Percentiles rank a stretch among this genome's conserved stretches.
phyloP scores from a whole-genome alignment of 1,140 invertebrate genomes.

The Venturia canescens region DNA sequence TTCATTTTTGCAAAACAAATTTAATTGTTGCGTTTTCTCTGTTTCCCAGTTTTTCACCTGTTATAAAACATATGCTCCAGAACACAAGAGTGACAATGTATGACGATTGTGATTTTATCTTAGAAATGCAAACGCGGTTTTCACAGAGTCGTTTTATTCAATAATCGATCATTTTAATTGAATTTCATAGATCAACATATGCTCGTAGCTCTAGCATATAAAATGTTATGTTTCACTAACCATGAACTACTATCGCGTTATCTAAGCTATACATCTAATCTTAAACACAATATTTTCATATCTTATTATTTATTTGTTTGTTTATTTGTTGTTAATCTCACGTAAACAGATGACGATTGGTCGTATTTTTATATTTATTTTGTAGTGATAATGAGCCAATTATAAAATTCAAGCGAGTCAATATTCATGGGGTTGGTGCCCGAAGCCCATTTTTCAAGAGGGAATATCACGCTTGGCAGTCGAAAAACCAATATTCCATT shows the following conservation, averaged over 20 bases:
- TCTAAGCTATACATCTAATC: constrained; percentile 23
- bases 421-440: too few species aligned
- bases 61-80: background rate
- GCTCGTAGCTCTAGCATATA: constrained; percentile 18
- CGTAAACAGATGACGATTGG: background rate
- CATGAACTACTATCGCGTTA: background rate
- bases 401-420: constrained; percentile 47
- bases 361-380: background rate
- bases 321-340: constrained; percentile 14
- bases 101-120: background rate
- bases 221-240: constrained; percentile 23
- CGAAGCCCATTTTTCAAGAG: too few species aligned
- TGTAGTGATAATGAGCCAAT: constrained; percentile 3
- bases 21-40: background rate
- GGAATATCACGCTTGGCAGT: too few species aligned
- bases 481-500: too few species aligned
- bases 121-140: background rate
- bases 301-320: background rate
- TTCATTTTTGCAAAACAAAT: background rate
- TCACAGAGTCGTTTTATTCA: background rate
- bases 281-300: background rate
- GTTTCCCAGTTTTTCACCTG: background rate
- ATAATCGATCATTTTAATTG: background rate
- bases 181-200: background rate
- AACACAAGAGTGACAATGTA: background rate